Evolutionary conservation across 2,888 invertebrate species (phyloP).

Genomic region (Capitulum mitella): DNA sequence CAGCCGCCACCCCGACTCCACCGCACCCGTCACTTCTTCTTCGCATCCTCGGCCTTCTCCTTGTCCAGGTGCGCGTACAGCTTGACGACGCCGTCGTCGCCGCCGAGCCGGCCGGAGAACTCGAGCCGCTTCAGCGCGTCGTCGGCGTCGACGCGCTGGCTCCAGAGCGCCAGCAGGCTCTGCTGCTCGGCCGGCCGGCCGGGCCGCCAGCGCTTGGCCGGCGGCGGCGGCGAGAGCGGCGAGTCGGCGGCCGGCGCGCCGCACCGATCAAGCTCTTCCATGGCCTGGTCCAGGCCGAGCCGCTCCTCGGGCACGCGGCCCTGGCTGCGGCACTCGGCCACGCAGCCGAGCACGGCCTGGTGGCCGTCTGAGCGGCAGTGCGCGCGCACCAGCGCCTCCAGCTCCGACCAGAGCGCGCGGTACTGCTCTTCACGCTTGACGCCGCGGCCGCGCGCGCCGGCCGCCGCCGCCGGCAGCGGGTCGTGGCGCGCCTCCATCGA

Average conservation of each 20-base stretch:
- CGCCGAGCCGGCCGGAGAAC: slow-evolving; percentile 12
- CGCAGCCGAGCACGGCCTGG: slow-evolving; percentile 64
- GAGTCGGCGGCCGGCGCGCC: slow-evolving; percentile 64
- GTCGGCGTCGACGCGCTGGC: neutral
- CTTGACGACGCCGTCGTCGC: neutral
- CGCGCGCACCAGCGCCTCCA: slow-evolving; percentile 72
- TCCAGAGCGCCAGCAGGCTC: slow-evolving; percentile 26
- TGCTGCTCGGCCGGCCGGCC: slow-evolving; percentile 29
- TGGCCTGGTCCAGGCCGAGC: slow-evolving; percentile 55
- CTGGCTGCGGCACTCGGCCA: slow-evolving; percentile 65
- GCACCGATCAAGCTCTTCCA: slow-evolving; percentile 54
- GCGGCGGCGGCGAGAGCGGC: slow-evolving; percentile 70
- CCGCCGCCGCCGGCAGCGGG: slow-evolving; percentile 58
- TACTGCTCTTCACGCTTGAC: slow-evolving; percentile 71
- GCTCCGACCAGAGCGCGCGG: slow-evolving; percentile 78
- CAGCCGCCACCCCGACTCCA: too few relatives aligned
- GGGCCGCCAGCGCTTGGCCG: slow-evolving; percentile 32
- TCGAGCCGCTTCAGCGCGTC: slow-evolving; percentile 6
- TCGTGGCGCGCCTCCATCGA: slow-evolving; percentile 77
- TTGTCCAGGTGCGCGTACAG: slow-evolving; percentile 18
- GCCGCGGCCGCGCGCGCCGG: slow-evolving; percentile 33
- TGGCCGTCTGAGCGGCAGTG: slow-evolving; percentile 72
- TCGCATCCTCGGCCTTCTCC: neutral
- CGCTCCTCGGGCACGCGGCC: slow-evolving; percentile 51
- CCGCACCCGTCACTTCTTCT: neutral